Conservation (phyloP, 53 echinoderm and acorn worm species). For the Crossaster papposus region DNA sequence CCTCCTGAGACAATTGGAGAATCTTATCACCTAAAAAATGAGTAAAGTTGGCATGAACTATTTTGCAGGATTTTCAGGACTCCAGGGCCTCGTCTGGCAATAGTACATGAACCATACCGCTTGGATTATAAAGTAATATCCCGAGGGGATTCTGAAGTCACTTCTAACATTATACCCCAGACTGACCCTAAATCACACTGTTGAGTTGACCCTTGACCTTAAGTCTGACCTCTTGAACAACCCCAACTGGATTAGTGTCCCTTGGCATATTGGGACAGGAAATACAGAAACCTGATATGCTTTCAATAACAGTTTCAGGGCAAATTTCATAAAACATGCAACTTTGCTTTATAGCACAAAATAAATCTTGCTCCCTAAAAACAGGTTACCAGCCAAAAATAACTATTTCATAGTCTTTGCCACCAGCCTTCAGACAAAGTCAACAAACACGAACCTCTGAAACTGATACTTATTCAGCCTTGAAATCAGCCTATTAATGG, state of each 20-base stretch:
- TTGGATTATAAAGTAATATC: neutral
- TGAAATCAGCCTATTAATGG: neutral
- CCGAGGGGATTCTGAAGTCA: neutral
- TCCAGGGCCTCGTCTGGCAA: neutral
- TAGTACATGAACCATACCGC: constrained; percentile 26
- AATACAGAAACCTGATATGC: neutral
- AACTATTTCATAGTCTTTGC: neutral
- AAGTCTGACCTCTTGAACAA: neutral
- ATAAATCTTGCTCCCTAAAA: no score
- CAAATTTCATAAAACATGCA: no score
- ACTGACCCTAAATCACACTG: neutral
- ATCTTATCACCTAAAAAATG: no score
- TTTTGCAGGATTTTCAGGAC: no score
- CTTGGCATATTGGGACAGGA: neutral
- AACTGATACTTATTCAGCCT: neutral
- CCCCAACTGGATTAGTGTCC: neutral
- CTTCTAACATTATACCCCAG: neutral
- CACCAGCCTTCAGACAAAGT: neutral
- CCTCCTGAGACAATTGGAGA: no score
- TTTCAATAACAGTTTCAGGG: neutral
- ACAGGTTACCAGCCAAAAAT: no score
- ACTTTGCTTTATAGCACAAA: neutral
- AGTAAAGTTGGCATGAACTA: no score
- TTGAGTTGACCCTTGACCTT: neutral
- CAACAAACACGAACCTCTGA: neutral